Evolutionary conservation across 2,888 invertebrate genomes (phyloP), one percentile per base, ranked within the genome.

Genomic region (Geotrupes spiniger): DNA sequence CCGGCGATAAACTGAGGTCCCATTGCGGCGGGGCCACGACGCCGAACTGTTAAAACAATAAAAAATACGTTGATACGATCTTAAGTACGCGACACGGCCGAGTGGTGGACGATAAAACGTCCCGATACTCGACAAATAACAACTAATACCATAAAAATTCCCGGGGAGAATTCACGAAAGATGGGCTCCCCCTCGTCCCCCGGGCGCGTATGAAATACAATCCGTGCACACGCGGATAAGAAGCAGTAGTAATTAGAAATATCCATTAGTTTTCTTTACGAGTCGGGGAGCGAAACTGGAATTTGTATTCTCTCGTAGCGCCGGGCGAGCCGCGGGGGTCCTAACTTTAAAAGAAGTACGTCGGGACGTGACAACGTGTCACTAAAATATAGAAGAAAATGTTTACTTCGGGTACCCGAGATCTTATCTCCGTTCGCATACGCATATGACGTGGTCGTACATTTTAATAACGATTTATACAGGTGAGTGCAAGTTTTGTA

Each of bases 331-430:
- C 53, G 54, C 61, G 62, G 65, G 65, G 64, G 21, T 66, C 60
- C 59, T 53, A 57, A 56, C 57, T 57, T 54, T 56, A 21, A 66
- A 66, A 65, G 68, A 65, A 69, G 68, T 68, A 63, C 63, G 60
- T 53, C 21, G 21, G 62, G 63, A 69, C 69, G 68, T 69, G 70
- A 69, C 64, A 65, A 70, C 68, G 67, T 63, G 66, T 65, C 61
- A 68, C 63, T 68, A 66, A 68, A 70, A 65, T 66, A 64, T 63
- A 53, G 59, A 64, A 66, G 60, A 64, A 66, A 63, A 62, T 63
- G 59, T 60, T 52, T 52, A 53, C 55, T 40, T 15, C 10, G 33
- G 15, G 33, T 2, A 14, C 15, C 9, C 4, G 8, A 15, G 14
- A 14, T 14, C 33, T 33, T 33, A 33, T 33, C 33, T 33, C 11